A percentile compares a stretch with the other conserved stretches of the same genome.
phyloP scores from a whole-genome alignment of 35 echinoderm and acorn worm species.

The Heliocidaris erythrogramma region DNA sequence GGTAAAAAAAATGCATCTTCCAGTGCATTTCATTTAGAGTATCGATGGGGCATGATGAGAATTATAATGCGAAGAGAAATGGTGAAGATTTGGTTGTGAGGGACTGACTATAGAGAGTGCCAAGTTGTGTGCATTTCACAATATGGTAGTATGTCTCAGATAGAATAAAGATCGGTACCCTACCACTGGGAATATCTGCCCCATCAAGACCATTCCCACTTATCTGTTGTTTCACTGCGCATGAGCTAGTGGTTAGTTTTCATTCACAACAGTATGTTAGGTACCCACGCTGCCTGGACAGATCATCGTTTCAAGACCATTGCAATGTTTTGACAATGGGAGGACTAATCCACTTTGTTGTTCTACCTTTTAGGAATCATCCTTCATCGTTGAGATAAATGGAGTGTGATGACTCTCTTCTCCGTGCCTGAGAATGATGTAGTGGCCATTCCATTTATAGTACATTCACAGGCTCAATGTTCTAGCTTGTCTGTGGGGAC shows the following conservation, averaged over 20 bases:
- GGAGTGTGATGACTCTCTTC: neutral
- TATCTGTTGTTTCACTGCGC: neutral
- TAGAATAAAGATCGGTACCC: neutral
- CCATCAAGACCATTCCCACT: neutral
- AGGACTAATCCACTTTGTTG: neutral
- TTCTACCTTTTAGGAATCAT: slow-evolving; percentile 3
- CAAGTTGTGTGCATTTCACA: too few relatives aligned
- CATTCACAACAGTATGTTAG: neutral
- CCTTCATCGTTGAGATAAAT: slow-evolving; percentile 2
- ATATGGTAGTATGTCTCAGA: too few relatives aligned
- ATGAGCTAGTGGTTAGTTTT: neutral
- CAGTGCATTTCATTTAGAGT: neutral
- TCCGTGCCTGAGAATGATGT: neutral
- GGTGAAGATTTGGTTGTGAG: too few relatives aligned
- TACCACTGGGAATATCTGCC: neutral
- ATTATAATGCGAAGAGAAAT: too few relatives aligned
- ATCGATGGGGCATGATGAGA: neutral
- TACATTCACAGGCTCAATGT: neutral
- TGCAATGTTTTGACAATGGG: neutral
- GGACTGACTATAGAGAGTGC: too few relatives aligned
- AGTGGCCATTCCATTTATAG: neutral
- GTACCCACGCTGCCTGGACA: neutral
- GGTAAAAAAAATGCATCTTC: too few relatives aligned
- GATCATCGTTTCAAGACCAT: neutral
- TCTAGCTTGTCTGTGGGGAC: neutral